These are phyloP conservation scores for Clarias fuscus DNA, from an alignment of 2,797 vertebrate species.

Conservation along the genomic window DNA sequence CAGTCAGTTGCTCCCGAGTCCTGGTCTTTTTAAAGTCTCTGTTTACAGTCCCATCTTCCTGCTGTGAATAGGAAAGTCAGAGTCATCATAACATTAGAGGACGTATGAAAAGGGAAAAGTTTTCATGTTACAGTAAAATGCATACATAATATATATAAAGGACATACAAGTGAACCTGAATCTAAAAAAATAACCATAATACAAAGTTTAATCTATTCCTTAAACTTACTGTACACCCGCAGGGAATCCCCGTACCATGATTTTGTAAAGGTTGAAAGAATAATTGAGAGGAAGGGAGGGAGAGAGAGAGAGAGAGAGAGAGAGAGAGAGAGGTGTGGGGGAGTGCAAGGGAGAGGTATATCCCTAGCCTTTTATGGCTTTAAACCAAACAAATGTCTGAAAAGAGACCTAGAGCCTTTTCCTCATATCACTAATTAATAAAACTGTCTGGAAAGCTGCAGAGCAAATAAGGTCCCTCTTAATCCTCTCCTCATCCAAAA, in stretches of 20 bases:
- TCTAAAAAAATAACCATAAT: conserved; percentile 6
- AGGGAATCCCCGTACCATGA: conserved; percentile 70
- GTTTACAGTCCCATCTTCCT: conserved; percentile 95
- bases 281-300: conserved; percentile 58
- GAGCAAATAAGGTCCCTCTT: conserved; percentile 45
- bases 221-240: neutral
- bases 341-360: conserved; percentile 31
- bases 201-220: conserved; percentile 24
- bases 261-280: neutral
- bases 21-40: conserved; percentile 98
- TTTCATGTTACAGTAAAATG: neutral
- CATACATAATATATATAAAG: no score
- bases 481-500: neutral
- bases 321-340: conserved; percentile 31
- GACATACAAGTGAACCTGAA: neutral
- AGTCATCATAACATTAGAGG: conserved; percentile 29
- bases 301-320: conserved; percentile 5
- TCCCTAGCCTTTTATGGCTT: conserved; percentile 72
- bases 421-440: conserved; percentile 45
- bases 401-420: neutral
- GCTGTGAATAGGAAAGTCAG: conserved; percentile 70
- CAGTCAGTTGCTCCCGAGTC: conserved; percentile 86
- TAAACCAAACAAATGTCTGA: conserved; percentile 18
- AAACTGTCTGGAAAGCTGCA: conserved; percentile 41
- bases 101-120: neutral